Evolutionary conservation across 2,113 vertebrate species (phyloP).

Genomic region (Rallus limicola): DNA sequence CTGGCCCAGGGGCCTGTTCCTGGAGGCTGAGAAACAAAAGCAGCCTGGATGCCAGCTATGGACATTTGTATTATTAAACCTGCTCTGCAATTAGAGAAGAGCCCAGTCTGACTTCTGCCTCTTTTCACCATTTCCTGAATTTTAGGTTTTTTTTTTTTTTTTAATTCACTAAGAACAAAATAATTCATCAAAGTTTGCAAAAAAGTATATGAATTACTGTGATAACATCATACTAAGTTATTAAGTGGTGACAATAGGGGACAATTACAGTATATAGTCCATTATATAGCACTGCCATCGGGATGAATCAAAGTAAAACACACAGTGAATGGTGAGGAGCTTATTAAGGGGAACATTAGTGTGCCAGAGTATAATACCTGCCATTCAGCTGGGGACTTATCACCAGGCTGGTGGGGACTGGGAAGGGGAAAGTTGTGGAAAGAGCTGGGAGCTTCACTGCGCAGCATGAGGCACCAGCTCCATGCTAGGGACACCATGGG

Average conservation of each 20-base stretch:
- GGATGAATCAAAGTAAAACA: constrained; percentile 63
- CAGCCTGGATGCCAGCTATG: background rate
- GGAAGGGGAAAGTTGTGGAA: background rate
- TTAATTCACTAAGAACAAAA: constrained; percentile 59
- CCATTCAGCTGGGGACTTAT: constrained; percentile 17
- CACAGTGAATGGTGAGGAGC: constrained; percentile 39
- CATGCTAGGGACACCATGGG: background rate
- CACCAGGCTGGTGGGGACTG: background rate
- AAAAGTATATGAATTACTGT: background rate
- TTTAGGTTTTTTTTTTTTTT: background rate
- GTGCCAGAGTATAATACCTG: constrained; percentile 47
- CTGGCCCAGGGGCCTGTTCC: background rate
- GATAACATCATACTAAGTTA: constrained; percentile 52
- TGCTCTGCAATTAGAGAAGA: constrained; percentile 20
- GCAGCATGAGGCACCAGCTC: background rate
- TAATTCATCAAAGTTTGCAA: constrained; percentile 60
- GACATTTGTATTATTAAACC: background rate
- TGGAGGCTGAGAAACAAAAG: constrained; percentile 8
- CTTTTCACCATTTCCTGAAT: constrained; percentile 21
- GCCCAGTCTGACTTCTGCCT: constrained; percentile 17
- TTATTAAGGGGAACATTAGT: constrained; percentile 57
- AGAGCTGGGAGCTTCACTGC: background rate
- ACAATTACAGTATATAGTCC: constrained; percentile 66
- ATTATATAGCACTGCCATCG: constrained; percentile 30
- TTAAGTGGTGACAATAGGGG: constrained; percentile 61